Evolutionary conservation across 92 coral and sea anemone species (phyloP).

Genomic region (Parazoanthus atlanticus): DNA sequence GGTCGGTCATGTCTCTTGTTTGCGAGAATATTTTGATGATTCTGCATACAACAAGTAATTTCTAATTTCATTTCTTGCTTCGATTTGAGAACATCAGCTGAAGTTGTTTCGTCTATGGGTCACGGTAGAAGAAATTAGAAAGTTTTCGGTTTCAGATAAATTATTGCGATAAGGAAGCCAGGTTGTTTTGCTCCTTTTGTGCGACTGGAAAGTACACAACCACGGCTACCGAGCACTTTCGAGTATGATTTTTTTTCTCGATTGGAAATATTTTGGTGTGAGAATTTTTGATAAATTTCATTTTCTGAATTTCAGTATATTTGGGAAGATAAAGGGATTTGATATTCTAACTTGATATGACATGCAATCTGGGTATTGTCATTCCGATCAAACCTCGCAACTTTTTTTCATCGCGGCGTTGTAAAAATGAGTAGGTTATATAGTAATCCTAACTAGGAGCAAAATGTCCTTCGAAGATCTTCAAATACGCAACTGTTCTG

Average conservation of each 20-base stretch:
- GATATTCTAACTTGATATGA: background rate
- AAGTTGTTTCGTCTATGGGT: conserved; percentile 6
- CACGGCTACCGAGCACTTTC: background rate
- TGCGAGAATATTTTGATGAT: conserved; percentile 11
- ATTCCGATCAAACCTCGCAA: background rate
- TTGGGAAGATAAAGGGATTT: background rate
- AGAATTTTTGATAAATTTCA: background rate
- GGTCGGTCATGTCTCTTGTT: no score
- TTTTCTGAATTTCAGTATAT: background rate
- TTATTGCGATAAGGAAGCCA: background rate
- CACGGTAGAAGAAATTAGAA: background rate
- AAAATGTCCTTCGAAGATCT: conserved; percentile 37
- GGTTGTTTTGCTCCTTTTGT: background rate
- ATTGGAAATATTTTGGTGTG: conserved; percentile 21
- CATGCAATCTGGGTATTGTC: background rate
- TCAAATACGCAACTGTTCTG: conserved; percentile 13
- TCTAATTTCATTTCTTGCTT: conserved; percentile 1
- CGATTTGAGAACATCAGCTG: background rate
- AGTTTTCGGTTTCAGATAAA: conserved; percentile 18
- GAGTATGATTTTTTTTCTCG: background rate
- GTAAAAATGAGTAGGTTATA: background rate
- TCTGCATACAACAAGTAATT: conserved; percentile 19
- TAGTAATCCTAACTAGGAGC: background rate
- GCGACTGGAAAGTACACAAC: background rate
- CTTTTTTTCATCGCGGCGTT: background rate